Evolutionary conservation across 30 jellyfish, hydroid and myxozoan genomes (phyloP), one percentile per base, ranked within the genome.

Genomic region (Morbakka virulenta): DNA sequence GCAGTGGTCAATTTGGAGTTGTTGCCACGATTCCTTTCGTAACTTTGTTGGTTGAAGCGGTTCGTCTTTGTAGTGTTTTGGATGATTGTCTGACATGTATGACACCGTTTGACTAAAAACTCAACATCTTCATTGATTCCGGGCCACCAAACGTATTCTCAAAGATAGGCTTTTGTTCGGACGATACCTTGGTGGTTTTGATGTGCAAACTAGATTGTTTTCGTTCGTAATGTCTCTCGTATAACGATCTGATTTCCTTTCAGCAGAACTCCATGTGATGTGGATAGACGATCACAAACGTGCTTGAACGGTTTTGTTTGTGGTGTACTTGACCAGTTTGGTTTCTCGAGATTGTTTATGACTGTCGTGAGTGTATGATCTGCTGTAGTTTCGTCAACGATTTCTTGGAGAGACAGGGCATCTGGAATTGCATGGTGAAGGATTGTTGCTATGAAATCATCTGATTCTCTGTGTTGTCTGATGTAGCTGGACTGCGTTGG

Each of bases 141-240:
- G 61, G 77, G 77, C 77, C 87, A 75, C n/a, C n/a, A n/a, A n/a
- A n/a, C n/a, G n/a, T n/a, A n/a, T n/a, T n/a, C n/a, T n/a, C n/a
- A n/a, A n/a, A 68, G 69, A 75, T 23, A 32, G 28, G 69, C 77
- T 32, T 75, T 53, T 13, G 51, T 71, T 71, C 28, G 49, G 13
- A 71, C 83, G 24, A 71, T 75, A 53, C 87, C 87, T 61, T 31
- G 35, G 57, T 75, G 77, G 25, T 75, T 76, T 75, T 75, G 30
- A 34, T 75, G 87, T 17, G 87, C 76, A 33, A 77, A 53, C 32
- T 31, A 6, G 14, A 75, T 67, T 30, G 62, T 53, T 68, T 75
- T 62, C 62, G n/a, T 64, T 75, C 87, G 23, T 2, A 75, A 77
- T 4, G 41, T 6, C 20, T 52, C 32, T 17, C 77, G 87, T 14